Evolutionary conservation across 1,140 invertebrate genomes (phyloP), one percentile per base, ranked within the genome.

Genomic region (Bombus fervidus): DNA sequence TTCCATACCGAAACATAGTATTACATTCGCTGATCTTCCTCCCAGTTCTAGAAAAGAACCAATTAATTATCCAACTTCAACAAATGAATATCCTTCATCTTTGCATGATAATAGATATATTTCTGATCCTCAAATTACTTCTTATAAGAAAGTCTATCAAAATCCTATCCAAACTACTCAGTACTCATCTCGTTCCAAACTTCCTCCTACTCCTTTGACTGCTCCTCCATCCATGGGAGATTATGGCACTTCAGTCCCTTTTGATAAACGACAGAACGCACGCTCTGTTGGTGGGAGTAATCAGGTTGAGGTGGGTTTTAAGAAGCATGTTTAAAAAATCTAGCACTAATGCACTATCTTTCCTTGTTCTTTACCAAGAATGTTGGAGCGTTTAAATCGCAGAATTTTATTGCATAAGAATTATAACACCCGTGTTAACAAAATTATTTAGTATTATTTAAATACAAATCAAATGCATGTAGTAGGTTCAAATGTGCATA

Each of bases 221-320:
- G 88, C 87, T 90, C 92, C 94, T 25, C 91, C 91, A 80, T 92
- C 73, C 82, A 75, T 85, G 78, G 88, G 87, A 86, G 86, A 92
- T 89, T 81, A 91, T 86, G 89, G 83, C 86, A 91, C 92, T 68
- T 85, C 86, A 82, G 86, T 90, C 91, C 91, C 91, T 81, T 89
- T 91, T 94, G 93, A 81, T 89, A 92, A 92, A 81, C 91, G 91
- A 93, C 94, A 95, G 94, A 95, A 94, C 93, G 94, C 94, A 95
- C 94, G 94, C 66, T 94, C 94, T 95, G 94, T 94, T 90, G 91
- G 88, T 87, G 93, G 91, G 91, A 92, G 88, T 89, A 83, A 83
- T 89, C 85, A 87, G 93, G 92, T 93, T 91, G 94, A 95, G 94
- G 94, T 95, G 94, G 94, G 94, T 95, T 89, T 77, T 91, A 74